A percentile compares a stretch with the other conserved stretches of the same genome.
These are phyloP conservation scores for Cathartes aura DNA, from an alignment of 2,113 vertebrate genomes.

Conservation along the genomic window DNA sequence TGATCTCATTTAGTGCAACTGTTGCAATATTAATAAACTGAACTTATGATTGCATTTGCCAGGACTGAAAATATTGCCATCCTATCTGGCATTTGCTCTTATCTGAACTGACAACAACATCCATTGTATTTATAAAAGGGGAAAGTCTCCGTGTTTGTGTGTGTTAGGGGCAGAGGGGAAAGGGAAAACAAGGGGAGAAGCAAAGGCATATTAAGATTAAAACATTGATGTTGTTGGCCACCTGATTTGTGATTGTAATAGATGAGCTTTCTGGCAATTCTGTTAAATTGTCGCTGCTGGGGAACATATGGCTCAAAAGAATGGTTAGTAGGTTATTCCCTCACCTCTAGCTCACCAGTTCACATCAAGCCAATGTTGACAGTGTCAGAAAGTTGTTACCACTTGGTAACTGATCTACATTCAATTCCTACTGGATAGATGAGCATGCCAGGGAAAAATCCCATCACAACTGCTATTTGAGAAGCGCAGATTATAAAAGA, in stretches of 20 bases:
- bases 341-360: background rate
- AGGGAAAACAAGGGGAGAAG: background rate
- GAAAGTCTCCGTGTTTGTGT: slow-evolving; percentile 11
- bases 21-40: slow-evolving; percentile 87
- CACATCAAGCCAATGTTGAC: background rate
- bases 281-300: background rate
- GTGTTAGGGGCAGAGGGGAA: slow-evolving; percentile 16
- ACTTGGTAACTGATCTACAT: background rate
- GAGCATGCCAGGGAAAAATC: background rate
- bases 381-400: background rate
- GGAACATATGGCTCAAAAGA: background rate
- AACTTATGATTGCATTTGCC: slow-evolving; percentile 80
- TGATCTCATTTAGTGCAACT: slow-evolving; percentile 84
- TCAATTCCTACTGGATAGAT: background rate
- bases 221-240: background rate
- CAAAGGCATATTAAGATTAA: slow-evolving; percentile 12
- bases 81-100: slow-evolving; percentile 77
- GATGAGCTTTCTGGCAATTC: background rate
- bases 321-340: background rate
- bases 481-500: background rate
- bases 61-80: slow-evolving; percentile 78
- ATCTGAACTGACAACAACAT: slow-evolving; percentile 80
- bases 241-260: slow-evolving; percentile 23
- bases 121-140: slow-evolving; percentile 60
- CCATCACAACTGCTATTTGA: background rate